Base-by-base conservation (phyloP, 1,140 invertebrate species). In the Harlomillsia oculata region DNA sequence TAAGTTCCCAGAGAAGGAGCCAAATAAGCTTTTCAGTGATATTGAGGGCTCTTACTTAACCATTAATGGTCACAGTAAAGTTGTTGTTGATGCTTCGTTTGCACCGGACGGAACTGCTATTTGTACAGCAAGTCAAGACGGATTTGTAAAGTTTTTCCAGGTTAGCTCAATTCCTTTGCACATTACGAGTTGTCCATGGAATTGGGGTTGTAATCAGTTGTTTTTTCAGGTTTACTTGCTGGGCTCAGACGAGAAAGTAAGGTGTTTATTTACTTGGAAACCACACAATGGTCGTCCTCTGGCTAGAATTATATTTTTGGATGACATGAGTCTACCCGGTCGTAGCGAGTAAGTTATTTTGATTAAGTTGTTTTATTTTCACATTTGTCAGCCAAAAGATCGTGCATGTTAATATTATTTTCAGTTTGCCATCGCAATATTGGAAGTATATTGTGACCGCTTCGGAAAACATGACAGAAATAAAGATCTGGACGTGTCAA, bases 371-470 rank as follows among this genome's bases (percentile, higher is more conserved):
- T n/a, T n/a, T n/a, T n/a, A n/a, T n/a, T n/a, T n/a, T n/a, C n/a
- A n/a, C n/a, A n/a, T n/a, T n/a, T n/a, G n/a, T n/a, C n/a, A n/a
- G n/a, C n/a, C n/a, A n/a, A n/a, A n/a, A n/a, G n/a, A n/a, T n/a
- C n/a, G n/a, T n/a, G n/a, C n/a, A n/a, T n/a, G n/a, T n/a, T n/a
- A n/a, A n/a, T n/a, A n/a, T n/a, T n/a, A n/a, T n/a, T n/a, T n/a
- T n/a, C n/a, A n/a, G n/a, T n/a, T n/a, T n/a, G n/a, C n/a, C n/a
- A n/a, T n/a, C n/a, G n/a, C 85, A 89, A 69, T 89, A 92, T 71
- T 97, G 93, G 93, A 91, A 92, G 69, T 94, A 85, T 75, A 88
- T 87, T 4, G 77, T 97, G 16, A 96, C 92, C 1, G 89, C 89
- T 1, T 83, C 86, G 8, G 82, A 89, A 59, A 81, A 90, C 67